A percentile compares a stretch with the other conserved stretches of the same genome.
phyloP scores from a whole-genome alignment of 2,888 invertebrate species.

The Noctua janthina region DNA sequence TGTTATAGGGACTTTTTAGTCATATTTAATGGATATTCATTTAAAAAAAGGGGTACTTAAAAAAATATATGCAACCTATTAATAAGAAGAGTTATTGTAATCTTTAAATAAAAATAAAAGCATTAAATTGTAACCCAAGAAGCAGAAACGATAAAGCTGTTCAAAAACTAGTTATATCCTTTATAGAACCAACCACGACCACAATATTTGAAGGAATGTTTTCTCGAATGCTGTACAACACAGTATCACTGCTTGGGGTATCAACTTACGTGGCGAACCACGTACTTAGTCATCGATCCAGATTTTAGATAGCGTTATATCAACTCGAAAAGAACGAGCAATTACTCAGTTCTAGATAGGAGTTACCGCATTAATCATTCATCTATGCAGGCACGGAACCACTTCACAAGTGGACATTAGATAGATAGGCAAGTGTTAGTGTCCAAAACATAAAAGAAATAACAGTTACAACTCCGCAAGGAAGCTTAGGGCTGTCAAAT shows the following conservation, averaged over 20 bases:
- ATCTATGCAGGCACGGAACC: conserved; percentile 57
- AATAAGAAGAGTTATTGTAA: not conserved
- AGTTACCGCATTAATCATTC: conserved; percentile 59
- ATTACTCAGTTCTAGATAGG: conserved; percentile 57
- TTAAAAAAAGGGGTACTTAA: not conserved
- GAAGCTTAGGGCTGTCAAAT: conserved; percentile 51
- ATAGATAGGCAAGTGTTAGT: conserved; percentile 57
- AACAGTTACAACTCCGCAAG: conserved; percentile 65
- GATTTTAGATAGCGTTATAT: conserved; percentile 54
- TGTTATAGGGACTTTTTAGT: not conserved
- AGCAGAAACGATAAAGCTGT: conserved; percentile 15
- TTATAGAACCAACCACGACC: conserved; percentile 24
- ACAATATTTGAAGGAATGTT: conserved; percentile 40
- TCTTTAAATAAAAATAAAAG: not conserved
- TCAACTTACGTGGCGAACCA: conserved; percentile 44
- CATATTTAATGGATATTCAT: too few species aligned
- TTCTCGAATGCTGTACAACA: conserved; percentile 27
- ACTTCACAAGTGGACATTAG: conserved; percentile 60
- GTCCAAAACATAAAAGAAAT: conserved; percentile 67
- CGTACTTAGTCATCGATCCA: conserved; percentile 51
- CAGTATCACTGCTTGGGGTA: conserved; percentile 19
- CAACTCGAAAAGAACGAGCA: conserved; percentile 51
- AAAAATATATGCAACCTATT: too few species aligned
- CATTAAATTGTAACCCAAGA: conserved; percentile 9
- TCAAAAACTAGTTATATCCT: conserved; percentile 13